These are phyloP conservation scores for Coregonus sp. DNA, from an alignment of 2,797 vertebrate species.

Conservation along the genomic window DNA sequence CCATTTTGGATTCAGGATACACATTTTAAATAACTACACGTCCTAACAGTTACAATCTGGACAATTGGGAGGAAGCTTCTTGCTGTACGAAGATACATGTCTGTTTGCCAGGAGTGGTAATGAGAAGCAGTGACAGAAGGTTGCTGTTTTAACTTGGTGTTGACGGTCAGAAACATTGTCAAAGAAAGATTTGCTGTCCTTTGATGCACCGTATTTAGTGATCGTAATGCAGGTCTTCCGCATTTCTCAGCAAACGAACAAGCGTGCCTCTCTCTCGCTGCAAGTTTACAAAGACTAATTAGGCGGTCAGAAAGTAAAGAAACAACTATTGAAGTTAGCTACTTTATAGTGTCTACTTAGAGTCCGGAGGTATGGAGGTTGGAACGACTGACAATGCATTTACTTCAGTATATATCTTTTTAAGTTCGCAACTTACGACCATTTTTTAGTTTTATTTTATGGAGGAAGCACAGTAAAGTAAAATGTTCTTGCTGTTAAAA, in stretches of 20 bases:
- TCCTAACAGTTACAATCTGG: constrained; percentile 35
- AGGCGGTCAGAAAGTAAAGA: constrained; percentile 27
- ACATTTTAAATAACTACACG: constrained; percentile 36
- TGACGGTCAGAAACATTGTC: constrained; percentile 20
- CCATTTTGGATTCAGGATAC: constrained; percentile 1
- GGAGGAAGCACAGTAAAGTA: neutral
- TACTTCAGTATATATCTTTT: too few species aligned
- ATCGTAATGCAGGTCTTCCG: constrained; percentile 35
- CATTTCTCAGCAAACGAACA: constrained; percentile 22
- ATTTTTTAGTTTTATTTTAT: neutral
- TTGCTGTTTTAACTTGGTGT: constrained; percentile 21
- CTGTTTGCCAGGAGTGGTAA: constrained; percentile 47
- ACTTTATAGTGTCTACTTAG: neutral
- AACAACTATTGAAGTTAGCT: constrained; percentile 10
- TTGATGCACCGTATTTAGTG: constrained; percentile 49
- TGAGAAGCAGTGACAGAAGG: constrained; percentile 40
- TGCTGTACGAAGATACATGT: constrained; percentile 19
- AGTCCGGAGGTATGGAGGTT: neutral
- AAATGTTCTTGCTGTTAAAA: constrained; percentile 11
- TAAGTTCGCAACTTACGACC: neutral
- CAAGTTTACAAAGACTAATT: constrained; percentile 41
- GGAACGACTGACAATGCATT: neutral
- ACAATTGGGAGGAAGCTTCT: too few species aligned
- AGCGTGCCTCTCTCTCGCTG: constrained; percentile 27
- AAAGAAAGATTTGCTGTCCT: constrained; percentile 37